Evolutionary conservation across 2,888 invertebrate species (phyloP).

Genomic region (Atrina japonica): DNA sequence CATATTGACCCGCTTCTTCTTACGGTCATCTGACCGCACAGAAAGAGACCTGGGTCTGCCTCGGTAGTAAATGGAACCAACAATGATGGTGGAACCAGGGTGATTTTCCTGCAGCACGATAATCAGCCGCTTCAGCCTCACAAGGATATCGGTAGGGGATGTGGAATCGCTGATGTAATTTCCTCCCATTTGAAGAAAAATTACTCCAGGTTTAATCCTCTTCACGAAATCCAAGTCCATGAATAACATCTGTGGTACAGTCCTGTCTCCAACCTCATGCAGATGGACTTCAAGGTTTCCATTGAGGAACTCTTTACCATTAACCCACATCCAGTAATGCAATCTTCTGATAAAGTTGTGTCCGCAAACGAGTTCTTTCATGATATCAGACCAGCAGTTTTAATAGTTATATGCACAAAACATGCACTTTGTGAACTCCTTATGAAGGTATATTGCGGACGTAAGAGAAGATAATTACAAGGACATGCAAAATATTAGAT

Average conservation of each 20-base stretch:
- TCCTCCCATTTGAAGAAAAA: conserved; percentile 13
- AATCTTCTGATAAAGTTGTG: conserved; percentile 15
- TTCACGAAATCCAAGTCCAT: conserved; percentile 1
- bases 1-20: conserved; percentile 19
- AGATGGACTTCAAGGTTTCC: background rate
- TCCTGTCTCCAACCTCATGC: conserved; percentile 1
- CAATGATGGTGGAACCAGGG: background rate
- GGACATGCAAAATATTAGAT: too few relatives aligned
- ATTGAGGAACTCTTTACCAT: background rate
- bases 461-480: too few relatives aligned
- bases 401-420: too few relatives aligned
- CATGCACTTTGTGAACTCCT: too few relatives aligned
- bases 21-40: conserved; percentile 1
- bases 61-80: conserved; percentile 5
- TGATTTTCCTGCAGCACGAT: conserved; percentile 6
- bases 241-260: background rate
- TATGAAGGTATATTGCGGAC: too few relatives aligned
- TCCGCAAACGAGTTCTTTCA: background rate
- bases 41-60: background rate
- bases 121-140: conserved; percentile 16
- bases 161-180: conserved; percentile 10
- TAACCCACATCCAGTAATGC: conserved; percentile 7
- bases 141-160: conserved; percentile 11
- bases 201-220: conserved; percentile 17
- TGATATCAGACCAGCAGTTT: conserved; percentile 1